Percentiles rank a stretch among this genome's conserved stretches.
Conservation (phyloP, 1,140 invertebrate genomes). For the Ganaspis sp. region DNA sequence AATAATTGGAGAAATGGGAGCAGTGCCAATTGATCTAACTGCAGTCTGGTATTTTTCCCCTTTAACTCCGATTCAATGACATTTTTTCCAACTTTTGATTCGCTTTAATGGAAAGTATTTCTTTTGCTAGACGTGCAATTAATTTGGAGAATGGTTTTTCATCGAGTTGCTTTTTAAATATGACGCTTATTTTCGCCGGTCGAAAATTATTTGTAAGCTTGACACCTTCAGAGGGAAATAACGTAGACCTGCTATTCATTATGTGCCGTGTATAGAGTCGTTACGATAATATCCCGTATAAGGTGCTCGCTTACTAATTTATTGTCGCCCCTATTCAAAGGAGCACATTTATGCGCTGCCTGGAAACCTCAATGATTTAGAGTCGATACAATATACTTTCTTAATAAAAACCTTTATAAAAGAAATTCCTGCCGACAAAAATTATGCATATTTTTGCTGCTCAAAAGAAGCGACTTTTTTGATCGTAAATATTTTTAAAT, state of each 20-base stretch:
- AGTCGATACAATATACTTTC: background rate
- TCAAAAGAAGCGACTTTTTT: too few relatives aligned
- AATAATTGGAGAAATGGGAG: constrained; percentile 8
- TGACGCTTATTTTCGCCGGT: background rate
- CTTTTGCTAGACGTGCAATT: too few relatives aligned
- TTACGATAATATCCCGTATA: constrained; percentile 29
- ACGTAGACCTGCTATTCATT: constrained; percentile 22
- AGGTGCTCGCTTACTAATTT: constrained; percentile 28
- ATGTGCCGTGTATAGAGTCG: constrained; percentile 20
- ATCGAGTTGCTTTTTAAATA: background rate
- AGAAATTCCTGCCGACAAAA: background rate
- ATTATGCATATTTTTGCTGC: too few relatives aligned
- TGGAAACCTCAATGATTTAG: background rate
- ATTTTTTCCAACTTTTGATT: too few relatives aligned
- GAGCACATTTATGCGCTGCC: constrained; percentile 11
- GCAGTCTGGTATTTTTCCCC: background rate
- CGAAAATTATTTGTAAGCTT: constrained; percentile 25
- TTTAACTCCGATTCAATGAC: background rate
- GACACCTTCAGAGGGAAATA: constrained; percentile 1
- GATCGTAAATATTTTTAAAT: too few relatives aligned
- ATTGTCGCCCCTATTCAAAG: constrained; percentile 29
- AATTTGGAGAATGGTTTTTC: background rate
- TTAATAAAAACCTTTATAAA: background rate
- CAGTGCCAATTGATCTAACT: constrained; percentile 4
- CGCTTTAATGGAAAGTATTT: too few relatives aligned